Base-by-base conservation (phyloP, 2,797 vertebrate genomes). In the Menidia menidia region DNA sequence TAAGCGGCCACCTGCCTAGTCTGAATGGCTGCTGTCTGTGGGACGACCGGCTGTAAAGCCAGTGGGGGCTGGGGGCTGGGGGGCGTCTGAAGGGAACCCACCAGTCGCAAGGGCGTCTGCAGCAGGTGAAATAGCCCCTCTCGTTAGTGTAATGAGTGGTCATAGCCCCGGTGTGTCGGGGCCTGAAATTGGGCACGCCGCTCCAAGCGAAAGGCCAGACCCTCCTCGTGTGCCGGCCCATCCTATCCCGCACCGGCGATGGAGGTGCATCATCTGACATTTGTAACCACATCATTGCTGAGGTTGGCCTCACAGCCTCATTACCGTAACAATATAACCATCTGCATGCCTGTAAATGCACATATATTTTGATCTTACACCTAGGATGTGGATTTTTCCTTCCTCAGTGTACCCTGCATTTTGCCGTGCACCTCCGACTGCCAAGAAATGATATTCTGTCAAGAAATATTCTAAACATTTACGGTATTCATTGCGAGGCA, bases 1-100 rank as follows among this genome's bases (percentile, higher is more conserved):
- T 97, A 98, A 98, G 96, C 97, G 96, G 96, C 97, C 98, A 99
- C 97, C 98, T 99, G 98, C 97, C 96, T 97, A 95, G 96, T 95
- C 96, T 99, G 98, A 99, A 99, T 97, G 97, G 96, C 94, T 96
- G 95, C 96, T 95, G 96, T 96, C 97, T 96, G 95, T 95, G 93
- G 95, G 96, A 87, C 83, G 87, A 83, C 93, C 93, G 95, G 85
- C 14, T 45, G 45, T 47, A 63, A 35, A 30, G 47, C 12, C 10
- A 7, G 64, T 52, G 92, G 89, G 93, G 92, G 92, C 10, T 6
- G 42, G 16, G 32, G 60, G 11, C 51, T 67, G 65, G 92, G 90
- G 88, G 94, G 61, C 94, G 93, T 95, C 93, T 94, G 93, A 94
- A 93, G 94, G 93, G 81, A 72, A 82, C 80, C 75, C 82, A 69